A percentile compares a stretch with the other conserved stretches of the same genome.
Conservation (phyloP, 2,797 vertebrate genomes). For the Siniperca undulata region DNA sequence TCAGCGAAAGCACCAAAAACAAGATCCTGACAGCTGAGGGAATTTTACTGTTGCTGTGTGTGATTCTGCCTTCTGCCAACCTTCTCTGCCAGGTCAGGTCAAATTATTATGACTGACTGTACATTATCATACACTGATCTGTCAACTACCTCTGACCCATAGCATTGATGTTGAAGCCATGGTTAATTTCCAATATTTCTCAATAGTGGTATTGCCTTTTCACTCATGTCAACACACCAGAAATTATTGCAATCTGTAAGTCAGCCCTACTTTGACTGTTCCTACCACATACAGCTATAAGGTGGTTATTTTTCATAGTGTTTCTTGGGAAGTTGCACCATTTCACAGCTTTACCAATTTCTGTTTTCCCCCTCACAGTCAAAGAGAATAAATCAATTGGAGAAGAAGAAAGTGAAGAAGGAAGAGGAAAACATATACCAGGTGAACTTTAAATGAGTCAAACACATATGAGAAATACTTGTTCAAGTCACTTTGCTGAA, state of each 20-base stretch:
- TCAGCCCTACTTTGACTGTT: background rate
- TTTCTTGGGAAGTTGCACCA: constrained; percentile 3
- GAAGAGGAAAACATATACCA: constrained; percentile 89
- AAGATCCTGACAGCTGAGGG: constrained; percentile 81
- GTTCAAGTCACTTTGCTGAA: constrained; percentile 4
- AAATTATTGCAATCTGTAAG: constrained; percentile 7
- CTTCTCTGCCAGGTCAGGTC: constrained; percentile 80
- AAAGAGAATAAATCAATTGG: constrained; percentile 60
- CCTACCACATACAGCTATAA: fast-evolving
- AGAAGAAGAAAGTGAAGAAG: constrained; percentile 72
- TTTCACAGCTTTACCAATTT: constrained; percentile 30
- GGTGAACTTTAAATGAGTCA: constrained; percentile 67
- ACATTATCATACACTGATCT: background rate
- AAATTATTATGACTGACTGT: background rate
- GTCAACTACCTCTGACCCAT: background rate
- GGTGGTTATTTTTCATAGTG: background rate
- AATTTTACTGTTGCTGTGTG: constrained; percentile 79
- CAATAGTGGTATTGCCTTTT: constrained; percentile 8
- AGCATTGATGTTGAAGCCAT: background rate
- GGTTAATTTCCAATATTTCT: constrained; percentile 17
- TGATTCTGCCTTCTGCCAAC: constrained; percentile 74
- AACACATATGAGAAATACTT: background rate
- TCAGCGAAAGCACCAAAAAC: constrained; percentile 83
- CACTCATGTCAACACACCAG: constrained; percentile 2
- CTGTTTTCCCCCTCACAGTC: constrained; percentile 62